Evolutionary conservation across 2,113 vertebrate species (phyloP), one percentile per base, ranked within the genome.

Genomic region (Manacus vitellinus): DNA sequence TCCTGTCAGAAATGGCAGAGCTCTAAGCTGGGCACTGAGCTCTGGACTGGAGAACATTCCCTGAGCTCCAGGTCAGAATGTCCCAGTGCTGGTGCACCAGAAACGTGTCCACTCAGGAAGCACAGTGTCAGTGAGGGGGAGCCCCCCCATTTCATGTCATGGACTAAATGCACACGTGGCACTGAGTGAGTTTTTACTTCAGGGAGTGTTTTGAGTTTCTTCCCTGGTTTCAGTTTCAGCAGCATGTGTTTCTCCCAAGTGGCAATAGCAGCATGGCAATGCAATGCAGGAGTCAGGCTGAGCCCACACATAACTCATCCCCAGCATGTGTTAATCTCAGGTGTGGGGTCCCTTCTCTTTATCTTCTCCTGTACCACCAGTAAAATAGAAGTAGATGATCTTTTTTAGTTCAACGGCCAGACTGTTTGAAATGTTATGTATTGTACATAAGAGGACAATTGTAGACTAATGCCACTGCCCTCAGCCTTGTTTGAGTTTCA

Each of bases 401-500:
- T n/a, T 49, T 79, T 74, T 23, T 55, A 72, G 65, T 66, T 59
- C 67, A 56, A 4, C 0, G 0, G 51, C 62, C 20, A 23, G 78
- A 30, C 78, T 51, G 72, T 70, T 87, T 30, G 89, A 75, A 74
- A 83, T 81, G 49, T 52, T 77, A 31, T 62, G 68, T 86, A 14
- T 78, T 73, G 84, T 77, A 70, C 62, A 8, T 76, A 74, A 82
- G 78, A 97, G 80, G 55, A 80, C 63, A 61, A 33, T 88, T 86
- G 85, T 41, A 62, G 92, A 56, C 59, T 81, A 80, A 94, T 41
- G 77, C 84, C 55, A 30, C 68, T 91, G 89, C 82, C 94, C 87
- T 92, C 94, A 66, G 85, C 72, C 54, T 35, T 79, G 78, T 83
- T 92, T 74, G 95, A 87, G 78, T 90, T 94, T 89, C 85, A 77